These are phyloP conservation scores for Byasa hedistus DNA, from an alignment of 2,888 invertebrate species.

Conservation along the genomic window DNA sequence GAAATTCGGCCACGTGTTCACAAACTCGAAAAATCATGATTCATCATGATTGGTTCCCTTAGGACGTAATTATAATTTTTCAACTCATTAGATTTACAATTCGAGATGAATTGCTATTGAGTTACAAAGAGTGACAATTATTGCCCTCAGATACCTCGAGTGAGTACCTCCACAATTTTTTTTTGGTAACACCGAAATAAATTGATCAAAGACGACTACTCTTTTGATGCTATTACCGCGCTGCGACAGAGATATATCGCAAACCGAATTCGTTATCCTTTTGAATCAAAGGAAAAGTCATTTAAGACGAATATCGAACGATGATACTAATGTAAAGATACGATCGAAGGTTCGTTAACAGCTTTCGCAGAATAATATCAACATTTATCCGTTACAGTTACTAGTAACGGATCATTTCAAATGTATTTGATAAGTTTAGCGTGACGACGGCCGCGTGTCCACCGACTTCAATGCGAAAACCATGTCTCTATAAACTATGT, in stretches of 20 bases:
- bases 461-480: constrained; percentile 66
- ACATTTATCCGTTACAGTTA: constrained; percentile 57
- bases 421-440: constrained; percentile 47
- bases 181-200: constrained; percentile 16
- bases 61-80: constrained; percentile 71
- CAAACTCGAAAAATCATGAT: constrained; percentile 71
- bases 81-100: constrained; percentile 75
- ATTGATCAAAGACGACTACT: constrained; percentile 28
- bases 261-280: constrained; percentile 23
- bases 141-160: constrained; percentile 35
- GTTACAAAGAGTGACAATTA: constrained; percentile 68
- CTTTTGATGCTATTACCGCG: constrained; percentile 23
- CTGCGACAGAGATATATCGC: constrained; percentile 19
- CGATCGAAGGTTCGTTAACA: constrained; percentile 10
- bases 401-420: constrained; percentile 47
- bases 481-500: constrained; percentile 65
- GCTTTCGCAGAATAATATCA: constrained; percentile 46
- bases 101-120: constrained; percentile 70
- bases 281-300: constrained; percentile 20
- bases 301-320: constrained; percentile 11
- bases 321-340: constrained; percentile 9
- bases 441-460: constrained; percentile 49
- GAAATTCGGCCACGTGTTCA: constrained; percentile 75
- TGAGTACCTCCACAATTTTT: constrained; percentile 15
- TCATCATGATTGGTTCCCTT: constrained; percentile 76